phyloP scores from a whole-genome alignment of 2,888 invertebrate genomes.

The Pycnomerus fuliginosus region DNA sequence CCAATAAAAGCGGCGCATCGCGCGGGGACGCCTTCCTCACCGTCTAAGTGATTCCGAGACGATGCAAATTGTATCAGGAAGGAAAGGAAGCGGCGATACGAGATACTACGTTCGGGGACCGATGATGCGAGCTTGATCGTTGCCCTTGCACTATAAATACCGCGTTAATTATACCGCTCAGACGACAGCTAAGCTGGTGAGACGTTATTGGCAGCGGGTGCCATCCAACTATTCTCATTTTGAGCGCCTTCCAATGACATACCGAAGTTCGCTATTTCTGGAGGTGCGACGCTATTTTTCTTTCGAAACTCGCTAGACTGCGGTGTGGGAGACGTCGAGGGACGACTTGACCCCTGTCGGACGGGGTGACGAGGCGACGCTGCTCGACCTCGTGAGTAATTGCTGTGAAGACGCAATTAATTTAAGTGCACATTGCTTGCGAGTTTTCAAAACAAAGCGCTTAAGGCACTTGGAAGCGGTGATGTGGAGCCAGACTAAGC shows the following conservation, averaged over 20 bases:
- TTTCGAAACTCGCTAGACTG: background rate
- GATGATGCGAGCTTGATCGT: slow-evolving; percentile 39
- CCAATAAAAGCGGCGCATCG: slow-evolving; percentile 53
- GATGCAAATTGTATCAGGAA: slow-evolving; percentile 54
- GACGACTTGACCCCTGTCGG: too few species aligned
- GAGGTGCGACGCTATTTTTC: slow-evolving; percentile 9
- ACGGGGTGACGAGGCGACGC: too few species aligned
- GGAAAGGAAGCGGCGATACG: slow-evolving; percentile 39
- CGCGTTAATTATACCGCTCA: slow-evolving; percentile 52
- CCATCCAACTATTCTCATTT: slow-evolving; percentile 49
- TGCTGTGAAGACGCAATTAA: too few species aligned
- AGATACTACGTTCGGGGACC: slow-evolving; percentile 16
- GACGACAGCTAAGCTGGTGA: slow-evolving; percentile 49
- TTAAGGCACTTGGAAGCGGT: too few species aligned
- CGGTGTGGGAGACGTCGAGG: too few species aligned
- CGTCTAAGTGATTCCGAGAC: slow-evolving; percentile 51
- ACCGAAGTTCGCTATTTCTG: slow-evolving; percentile 49
- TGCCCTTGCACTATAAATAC: slow-evolving; percentile 53
- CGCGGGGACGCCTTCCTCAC: slow-evolving; percentile 40
- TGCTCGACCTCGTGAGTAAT: too few species aligned
- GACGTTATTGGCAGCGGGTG: slow-evolving; percentile 51
- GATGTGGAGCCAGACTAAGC: too few species aligned
- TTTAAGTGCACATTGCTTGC: too few species aligned
- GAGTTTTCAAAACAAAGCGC: too few species aligned
- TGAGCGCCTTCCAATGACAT: slow-evolving; percentile 52